Evolutionary conservation across 2,888 invertebrate species (phyloP).

Genomic region (Heterodera filipjevi): DNA sequence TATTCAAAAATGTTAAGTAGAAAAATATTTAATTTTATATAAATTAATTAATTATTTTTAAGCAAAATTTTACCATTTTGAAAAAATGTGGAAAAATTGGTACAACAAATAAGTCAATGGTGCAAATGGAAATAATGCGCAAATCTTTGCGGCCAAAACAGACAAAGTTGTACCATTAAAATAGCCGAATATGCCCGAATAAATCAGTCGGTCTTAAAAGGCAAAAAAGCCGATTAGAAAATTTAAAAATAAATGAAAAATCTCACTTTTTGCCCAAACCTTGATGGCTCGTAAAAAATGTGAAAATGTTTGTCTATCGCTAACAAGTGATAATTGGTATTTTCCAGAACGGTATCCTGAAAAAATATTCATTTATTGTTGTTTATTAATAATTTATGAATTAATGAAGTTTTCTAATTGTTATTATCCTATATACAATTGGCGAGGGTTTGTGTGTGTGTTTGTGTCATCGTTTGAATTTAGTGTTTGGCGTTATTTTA

Average conservation of each 20-base stretch:
- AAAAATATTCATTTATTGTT: background rate
- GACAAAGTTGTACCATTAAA: conserved; percentile 17
- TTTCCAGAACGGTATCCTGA: background rate
- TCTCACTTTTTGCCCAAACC: conserved; percentile 1
- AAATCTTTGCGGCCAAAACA: conserved; percentile 24
- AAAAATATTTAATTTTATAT: background rate
- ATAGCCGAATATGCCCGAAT: conserved; percentile 22
- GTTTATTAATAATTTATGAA: too few species aligned
- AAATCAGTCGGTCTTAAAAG: conserved; percentile 16
- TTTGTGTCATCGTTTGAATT: too few species aligned
- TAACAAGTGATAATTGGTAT: conserved; percentile 1
- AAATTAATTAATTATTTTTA: background rate
- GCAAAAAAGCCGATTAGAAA: background rate
- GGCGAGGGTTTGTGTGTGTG: too few species aligned
- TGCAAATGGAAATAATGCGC: conserved; percentile 16
- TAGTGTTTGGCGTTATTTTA: too few species aligned
- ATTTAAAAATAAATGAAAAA: conserved; percentile 6
- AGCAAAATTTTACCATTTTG: background rate
- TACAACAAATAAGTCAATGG: conserved; percentile 12
- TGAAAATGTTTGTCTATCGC: background rate
- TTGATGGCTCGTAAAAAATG: background rate
- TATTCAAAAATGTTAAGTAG: too few species aligned
- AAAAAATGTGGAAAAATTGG: conserved; percentile 20
- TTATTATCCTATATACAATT: too few species aligned
- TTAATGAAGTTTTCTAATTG: too few species aligned